Conservation (phyloP, 2,888 invertebrate genomes). For the Hydroisotoma schaefferi region DNA sequence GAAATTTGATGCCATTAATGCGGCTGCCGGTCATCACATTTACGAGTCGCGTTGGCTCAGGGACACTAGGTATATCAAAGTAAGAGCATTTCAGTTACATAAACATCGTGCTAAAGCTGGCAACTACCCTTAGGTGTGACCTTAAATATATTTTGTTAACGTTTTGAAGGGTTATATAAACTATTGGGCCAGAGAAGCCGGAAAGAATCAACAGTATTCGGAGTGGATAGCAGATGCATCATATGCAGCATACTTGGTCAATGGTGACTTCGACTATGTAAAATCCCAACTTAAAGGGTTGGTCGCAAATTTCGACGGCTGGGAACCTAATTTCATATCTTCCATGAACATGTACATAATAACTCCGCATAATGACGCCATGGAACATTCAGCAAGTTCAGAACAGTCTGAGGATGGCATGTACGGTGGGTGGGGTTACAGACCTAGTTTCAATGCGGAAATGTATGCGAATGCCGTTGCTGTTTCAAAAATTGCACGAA, state of each 20-base stretch:
- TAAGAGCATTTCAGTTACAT: background rate
- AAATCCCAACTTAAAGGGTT: constrained; percentile 25
- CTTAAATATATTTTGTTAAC: background rate
- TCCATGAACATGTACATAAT: constrained; percentile 24
- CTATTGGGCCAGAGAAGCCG: constrained; percentile 33
- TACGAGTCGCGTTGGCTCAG: constrained; percentile 26
- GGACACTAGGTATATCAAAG: constrained; percentile 21
- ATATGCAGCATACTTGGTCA: constrained; percentile 22
- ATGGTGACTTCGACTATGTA: constrained; percentile 28
- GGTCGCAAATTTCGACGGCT: constrained; percentile 22
- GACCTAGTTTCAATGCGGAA: constrained; percentile 35
- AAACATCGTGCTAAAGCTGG: too few species aligned
- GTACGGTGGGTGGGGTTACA: constrained; percentile 29
- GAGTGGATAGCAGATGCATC: constrained; percentile 38
- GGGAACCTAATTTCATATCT: constrained; percentile 20
- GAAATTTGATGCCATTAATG: constrained; percentile 36
- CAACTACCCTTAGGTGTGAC: too few species aligned
- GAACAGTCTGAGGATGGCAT: constrained; percentile 24
- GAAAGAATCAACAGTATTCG: constrained; percentile 22
- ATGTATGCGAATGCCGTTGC: constrained; percentile 36
- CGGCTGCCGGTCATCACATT: constrained; percentile 38
- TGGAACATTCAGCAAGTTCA: constrained; percentile 29
- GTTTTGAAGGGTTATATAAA: constrained; percentile 31
- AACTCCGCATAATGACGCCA: constrained; percentile 29
- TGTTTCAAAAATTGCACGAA: constrained; percentile 24